Evolutionary conservation across 2,888 invertebrate genomes (phyloP).

Genomic region (Calliopum simillimum): DNA sequence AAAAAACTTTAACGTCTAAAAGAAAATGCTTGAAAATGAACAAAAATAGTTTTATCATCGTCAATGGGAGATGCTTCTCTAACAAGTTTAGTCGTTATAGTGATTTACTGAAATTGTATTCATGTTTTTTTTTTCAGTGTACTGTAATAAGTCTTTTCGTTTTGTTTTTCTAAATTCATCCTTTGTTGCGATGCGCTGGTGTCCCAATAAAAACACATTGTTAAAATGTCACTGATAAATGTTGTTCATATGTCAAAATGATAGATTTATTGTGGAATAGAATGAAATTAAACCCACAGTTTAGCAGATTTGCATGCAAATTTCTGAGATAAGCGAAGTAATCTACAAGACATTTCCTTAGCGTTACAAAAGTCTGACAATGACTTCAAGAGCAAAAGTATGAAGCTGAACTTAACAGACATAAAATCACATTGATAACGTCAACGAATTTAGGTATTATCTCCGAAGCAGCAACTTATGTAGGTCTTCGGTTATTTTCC

Average conservation of each 20-base stretch:
- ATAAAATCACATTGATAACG: too few species aligned
- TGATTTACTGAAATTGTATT: not conserved
- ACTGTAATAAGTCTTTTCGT: not conserved
- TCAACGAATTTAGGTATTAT: too few species aligned
- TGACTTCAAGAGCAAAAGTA: too few species aligned
- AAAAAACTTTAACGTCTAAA: conserved; percentile 2
- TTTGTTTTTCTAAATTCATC: not conserved
- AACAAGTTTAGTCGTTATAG: not conserved
- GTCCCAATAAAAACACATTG: conserved; percentile 15
- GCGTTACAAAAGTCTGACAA: too few species aligned
- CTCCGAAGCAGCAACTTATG: too few species aligned
- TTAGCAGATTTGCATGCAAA: too few species aligned
- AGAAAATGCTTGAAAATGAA: not conserved
- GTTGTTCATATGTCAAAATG: conserved; percentile 6
- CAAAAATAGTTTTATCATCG: not conserved
- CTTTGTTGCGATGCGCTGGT: not conserved
- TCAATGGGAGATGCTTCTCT: not conserved
- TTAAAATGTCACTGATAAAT: not conserved
- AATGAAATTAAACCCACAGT: too few species aligned
- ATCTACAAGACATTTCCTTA: too few species aligned
- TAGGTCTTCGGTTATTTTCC: too few species aligned
- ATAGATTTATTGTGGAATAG: conserved; percentile 18
- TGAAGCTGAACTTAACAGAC: too few species aligned
- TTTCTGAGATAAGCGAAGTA: too few species aligned
- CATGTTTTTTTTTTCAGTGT: not conserved